Base-by-base conservation (phyloP, 1,140 invertebrate species). In the Apis florea region DNA sequence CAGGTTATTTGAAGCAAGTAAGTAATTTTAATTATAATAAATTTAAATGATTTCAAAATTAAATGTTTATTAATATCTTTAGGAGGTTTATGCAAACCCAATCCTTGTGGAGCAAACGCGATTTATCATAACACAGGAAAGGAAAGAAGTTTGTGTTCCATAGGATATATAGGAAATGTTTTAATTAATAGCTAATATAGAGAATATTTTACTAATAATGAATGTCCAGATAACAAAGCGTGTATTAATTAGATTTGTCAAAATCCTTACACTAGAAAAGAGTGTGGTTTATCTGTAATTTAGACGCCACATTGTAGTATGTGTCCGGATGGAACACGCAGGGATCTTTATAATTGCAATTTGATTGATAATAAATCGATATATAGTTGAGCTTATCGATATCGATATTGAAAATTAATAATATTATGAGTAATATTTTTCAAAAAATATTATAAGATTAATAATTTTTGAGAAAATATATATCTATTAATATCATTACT, bases 71-170 rank as follows among this genome's bases (percentile, higher is more conserved):
- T 53, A 49, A 40, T 76, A 53, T 70, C 76, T 90, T 9, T 85
- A 97, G 97, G 95, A 88, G 97, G 98, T 90, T 94, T 98, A 0
- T 98, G 97, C 89, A 95, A 95, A 68, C 97, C 97, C 0, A 97
- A 97, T 93, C 97, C 97, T 24, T 98, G 97, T 88, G 97, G 97
- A 3, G 92, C 90, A 1, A 97, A 98, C 89, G 97, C 97, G 21
- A 94, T 96, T 74, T 95, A 96, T 87, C 97, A 98, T 89, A 96
- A 96, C 72, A 96, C 95, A 1, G 96, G 96, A 40, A 96, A 96
- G 70, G 97, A 98, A 89, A 94, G 97, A 21, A 2, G 96, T 97
- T 11, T 97, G 97, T 87, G 97, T 89, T 95, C 96, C 17, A 94
- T 95, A 3, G 97, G 97, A 26, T 98, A 97, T 90, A 95, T 96